Conservation (phyloP, 2,113 vertebrate genomes). For the Perca flavescens region DNA sequence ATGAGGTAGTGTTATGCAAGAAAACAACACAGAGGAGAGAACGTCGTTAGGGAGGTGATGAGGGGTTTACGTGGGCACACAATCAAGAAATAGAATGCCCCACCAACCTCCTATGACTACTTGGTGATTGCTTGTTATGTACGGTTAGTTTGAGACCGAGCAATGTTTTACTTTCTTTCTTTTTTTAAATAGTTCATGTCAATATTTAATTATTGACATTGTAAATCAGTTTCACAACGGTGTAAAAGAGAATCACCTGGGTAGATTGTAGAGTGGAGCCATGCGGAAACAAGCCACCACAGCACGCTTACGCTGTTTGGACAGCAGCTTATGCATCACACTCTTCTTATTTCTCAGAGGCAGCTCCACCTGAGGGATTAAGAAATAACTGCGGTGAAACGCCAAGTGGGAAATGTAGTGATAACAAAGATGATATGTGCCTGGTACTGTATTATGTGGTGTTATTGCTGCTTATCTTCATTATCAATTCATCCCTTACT, state of each 20-base stretch:
- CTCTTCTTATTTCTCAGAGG: conserved; percentile 96
- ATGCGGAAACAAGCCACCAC: conserved; percentile 99
- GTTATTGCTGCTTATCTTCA: not conserved
- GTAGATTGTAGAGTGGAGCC: conserved; percentile 97
- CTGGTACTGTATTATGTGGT: not conserved
- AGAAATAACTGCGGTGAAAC: not conserved
- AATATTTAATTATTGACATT: conserved; percentile 50
- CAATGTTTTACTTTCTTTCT: conserved; percentile 18
- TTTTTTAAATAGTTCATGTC: conserved; percentile 38
- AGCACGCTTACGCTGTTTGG: conserved; percentile 97
- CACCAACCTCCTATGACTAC: conserved; percentile 10
- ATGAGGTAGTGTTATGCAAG: conserved; percentile 91
- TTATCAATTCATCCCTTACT: not conserved
- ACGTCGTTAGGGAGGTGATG: conserved; percentile 78
- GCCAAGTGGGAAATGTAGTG: not conserved
- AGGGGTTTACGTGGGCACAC: conserved; percentile 69
- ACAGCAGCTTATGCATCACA: conserved; percentile 95
- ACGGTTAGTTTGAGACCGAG: conserved; percentile 56
- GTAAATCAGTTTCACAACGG: not conserved
- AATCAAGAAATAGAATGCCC: conserved; percentile 59
- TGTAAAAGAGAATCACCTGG: conserved; percentile 85
- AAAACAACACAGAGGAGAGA: conserved; percentile 87
- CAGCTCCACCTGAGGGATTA: conserved; percentile 90
- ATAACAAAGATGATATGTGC: not conserved
- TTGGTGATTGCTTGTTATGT: conserved; percentile 55